Evolutionary conservation across 1,140 invertebrate species (phyloP).

Genomic region (Andrena cerasifolii): DNA sequence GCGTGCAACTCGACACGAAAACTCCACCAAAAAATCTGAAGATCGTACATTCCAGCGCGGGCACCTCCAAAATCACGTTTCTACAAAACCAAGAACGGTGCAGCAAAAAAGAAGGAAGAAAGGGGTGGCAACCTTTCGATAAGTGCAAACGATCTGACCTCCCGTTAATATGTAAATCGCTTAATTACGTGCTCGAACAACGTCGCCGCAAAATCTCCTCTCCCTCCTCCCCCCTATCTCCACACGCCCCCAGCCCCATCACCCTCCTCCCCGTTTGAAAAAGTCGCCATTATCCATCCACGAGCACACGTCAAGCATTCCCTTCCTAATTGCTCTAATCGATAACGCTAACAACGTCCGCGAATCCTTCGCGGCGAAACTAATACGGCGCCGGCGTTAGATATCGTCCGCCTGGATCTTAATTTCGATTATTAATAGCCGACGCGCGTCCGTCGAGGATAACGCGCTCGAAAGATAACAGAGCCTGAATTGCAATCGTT

Average conservation of each 20-base stretch:
- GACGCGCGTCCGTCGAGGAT: neutral
- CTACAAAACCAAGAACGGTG: neutral
- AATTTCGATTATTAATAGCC: conserved; percentile 7
- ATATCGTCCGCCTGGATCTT: neutral
- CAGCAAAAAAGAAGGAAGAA: too few species aligned
- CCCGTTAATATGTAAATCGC: conserved; percentile 32
- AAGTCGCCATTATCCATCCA: neutral
- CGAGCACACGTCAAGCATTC: neutral
- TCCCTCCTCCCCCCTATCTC: too few species aligned
- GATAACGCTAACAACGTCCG: conserved; percentile 19
- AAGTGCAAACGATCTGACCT: conserved; percentile 15
- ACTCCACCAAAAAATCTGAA: too few species aligned
- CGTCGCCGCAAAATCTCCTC: neutral
- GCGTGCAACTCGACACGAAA: too few species aligned
- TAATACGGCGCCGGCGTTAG: too few species aligned
- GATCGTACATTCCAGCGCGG: too few species aligned
- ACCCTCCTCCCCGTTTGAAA: neutral
- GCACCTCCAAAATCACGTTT: too few species aligned
- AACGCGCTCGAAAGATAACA: neutral
- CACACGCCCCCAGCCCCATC: too few species aligned
- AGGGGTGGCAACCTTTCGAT: neutral
- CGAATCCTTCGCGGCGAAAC: neutral
- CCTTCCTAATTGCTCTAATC: conserved; percentile 17
- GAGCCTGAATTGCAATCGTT: conserved; percentile 2
- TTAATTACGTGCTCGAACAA: conserved; percentile 4